These are phyloP conservation scores for Ips typographus DNA, from an alignment of 1,140 invertebrate genomes.

Conservation along the genomic window DNA sequence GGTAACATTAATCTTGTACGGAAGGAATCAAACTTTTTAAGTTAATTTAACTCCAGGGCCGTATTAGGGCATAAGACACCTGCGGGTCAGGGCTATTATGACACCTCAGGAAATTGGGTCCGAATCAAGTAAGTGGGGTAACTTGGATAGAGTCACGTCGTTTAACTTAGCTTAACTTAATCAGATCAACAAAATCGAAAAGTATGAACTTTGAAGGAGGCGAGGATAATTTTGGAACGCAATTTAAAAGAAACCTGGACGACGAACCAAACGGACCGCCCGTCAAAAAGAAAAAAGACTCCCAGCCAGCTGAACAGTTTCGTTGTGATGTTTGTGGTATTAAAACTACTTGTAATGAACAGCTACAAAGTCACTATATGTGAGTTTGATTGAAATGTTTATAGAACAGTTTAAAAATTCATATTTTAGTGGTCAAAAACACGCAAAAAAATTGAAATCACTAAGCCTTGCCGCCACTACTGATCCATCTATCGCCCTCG, in stretches of 20 bases:
- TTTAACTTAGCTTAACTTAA: no score
- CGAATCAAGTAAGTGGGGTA: slow-evolving; percentile 37
- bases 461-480: no score
- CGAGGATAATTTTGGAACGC: slow-evolving; percentile 42
- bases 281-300: slow-evolving; percentile 12
- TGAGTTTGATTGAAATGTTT: slow-evolving; percentile 5
- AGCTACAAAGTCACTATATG: slow-evolving; percentile 52
- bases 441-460: slow-evolving; percentile 15
- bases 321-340: slow-evolving; percentile 53
- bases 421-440: slow-evolving; percentile 24
- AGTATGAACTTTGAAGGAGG: slow-evolving; percentile 11
- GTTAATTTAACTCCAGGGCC: slow-evolving; percentile 38
- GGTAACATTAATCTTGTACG: slow-evolving; percentile 33
- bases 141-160: no score
- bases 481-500: no score
- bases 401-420: neutral
- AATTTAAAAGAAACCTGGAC: slow-evolving; percentile 33
- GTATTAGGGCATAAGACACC: slow-evolving; percentile 44
- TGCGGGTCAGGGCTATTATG: slow-evolving; percentile 51
- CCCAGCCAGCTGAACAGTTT: slow-evolving; percentile 25
- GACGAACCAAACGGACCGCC: slow-evolving; percentile 1
- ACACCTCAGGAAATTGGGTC: slow-evolving; percentile 51
- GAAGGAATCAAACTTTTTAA: neutral
- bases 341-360: slow-evolving; percentile 50
- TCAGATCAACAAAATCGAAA: neutral